Conservation (phyloP, 1,140 invertebrate genomes). For the Coenobita brevimanus region DNA sequence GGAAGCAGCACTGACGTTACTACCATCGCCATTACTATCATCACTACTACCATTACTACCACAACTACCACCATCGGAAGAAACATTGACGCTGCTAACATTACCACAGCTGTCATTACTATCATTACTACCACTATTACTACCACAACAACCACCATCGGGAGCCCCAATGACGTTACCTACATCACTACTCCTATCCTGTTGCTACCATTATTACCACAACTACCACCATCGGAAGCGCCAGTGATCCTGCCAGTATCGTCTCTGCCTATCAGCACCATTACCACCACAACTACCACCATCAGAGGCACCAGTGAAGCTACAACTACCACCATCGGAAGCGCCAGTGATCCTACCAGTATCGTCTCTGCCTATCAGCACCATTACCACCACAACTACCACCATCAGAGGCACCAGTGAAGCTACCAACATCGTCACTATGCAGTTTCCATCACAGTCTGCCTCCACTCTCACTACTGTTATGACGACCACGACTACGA, state of each 20-base stretch:
- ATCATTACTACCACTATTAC: constrained; percentile 4
- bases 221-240: too few species aligned
- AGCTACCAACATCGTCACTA: not conserved
- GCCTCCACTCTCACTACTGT: not conserved
- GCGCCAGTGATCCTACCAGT: too few species aligned
- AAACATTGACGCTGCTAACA: not conserved
- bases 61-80: not conserved
- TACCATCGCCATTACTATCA: constrained; percentile 12
- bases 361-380: too few species aligned
- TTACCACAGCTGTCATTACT: not conserved
- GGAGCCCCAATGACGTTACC: too few species aligned
- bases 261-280: too few species aligned
- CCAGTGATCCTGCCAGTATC: too few species aligned
- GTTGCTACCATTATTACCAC: too few species aligned
- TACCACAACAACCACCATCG: not conserved
- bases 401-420: not conserved
- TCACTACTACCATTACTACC: not conserved
- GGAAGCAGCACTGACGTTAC: too few species aligned
- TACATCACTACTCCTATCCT: too few species aligned
- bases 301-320: too few species aligned
- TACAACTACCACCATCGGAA: too few species aligned
- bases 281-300: constrained; percentile 3
- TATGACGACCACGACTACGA: not conserved
- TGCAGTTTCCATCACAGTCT: too few species aligned
- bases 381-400: not conserved